A percentile compares a stretch with the other conserved stretches of the same genome.
These are phyloP conservation scores for Orchestia grillus DNA, from an alignment of 1,140 invertebrate species.

Conservation along the genomic window DNA sequence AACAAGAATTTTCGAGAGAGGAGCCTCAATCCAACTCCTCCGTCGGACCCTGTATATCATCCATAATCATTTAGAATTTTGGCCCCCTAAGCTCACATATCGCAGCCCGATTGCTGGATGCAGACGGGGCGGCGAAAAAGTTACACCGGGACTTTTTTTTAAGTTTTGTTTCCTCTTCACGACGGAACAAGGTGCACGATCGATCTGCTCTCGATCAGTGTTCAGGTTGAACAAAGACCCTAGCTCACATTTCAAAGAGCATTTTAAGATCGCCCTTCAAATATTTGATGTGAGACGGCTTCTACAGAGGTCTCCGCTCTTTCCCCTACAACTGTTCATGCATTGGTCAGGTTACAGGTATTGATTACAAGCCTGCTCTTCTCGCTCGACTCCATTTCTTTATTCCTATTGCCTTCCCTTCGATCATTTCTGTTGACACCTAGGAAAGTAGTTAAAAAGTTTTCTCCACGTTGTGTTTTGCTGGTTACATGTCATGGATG, in stretches of 20 bases:
- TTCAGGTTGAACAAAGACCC: not conserved
- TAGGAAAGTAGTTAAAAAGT: not conserved
- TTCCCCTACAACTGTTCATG: not conserved
- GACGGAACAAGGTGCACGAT: not conserved
- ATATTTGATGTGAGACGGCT: not conserved
- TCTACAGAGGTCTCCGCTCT: not conserved
- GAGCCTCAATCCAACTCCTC: too few species aligned
- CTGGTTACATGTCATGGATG: not conserved
- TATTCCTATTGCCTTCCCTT: not conserved
- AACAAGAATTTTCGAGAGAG: too few species aligned
- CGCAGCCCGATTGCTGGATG: too few species aligned
- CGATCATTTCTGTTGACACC: not conserved
- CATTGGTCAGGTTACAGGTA: not conserved
- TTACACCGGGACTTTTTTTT: too few species aligned
- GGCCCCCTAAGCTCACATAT: too few species aligned
- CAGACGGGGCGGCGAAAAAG: too few species aligned
- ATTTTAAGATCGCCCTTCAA: not conserved
- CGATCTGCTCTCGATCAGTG: not conserved
- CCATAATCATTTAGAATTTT: too few species aligned
- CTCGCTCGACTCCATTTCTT: not conserved
- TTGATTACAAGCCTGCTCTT: not conserved
- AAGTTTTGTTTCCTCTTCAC: not conserved
- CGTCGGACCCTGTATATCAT: too few species aligned
- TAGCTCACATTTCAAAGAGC: not conserved
- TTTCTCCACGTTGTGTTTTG: not conserved